Evolutionary conservation across 2,797 vertebrate species (phyloP).

Genomic region (Syncerus caffer): DNA sequence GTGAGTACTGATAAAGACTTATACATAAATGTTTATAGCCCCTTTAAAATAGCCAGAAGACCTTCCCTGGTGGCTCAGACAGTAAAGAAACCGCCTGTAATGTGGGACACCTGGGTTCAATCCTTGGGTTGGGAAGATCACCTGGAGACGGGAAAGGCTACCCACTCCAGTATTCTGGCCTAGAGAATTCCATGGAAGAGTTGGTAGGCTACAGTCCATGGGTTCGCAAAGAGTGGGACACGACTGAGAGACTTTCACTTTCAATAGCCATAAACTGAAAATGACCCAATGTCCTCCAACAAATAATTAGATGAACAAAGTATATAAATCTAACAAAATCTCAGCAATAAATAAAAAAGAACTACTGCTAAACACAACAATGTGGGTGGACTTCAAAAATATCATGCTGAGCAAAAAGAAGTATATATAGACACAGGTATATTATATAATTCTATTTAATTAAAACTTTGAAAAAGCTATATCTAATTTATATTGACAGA

Average conservation of each 20-base stretch:
- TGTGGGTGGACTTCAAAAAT: background rate
- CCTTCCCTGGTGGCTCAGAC: background rate
- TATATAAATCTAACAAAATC: background rate
- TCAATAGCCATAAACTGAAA: background rate
- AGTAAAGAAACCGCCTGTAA: background rate
- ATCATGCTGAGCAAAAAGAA: background rate
- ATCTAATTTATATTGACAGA: conserved; percentile 16
- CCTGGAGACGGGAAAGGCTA: background rate
- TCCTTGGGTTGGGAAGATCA: background rate
- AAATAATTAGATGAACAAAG: background rate
- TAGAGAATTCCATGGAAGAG: background rate
- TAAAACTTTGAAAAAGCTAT: background rate
- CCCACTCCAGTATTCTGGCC: background rate
- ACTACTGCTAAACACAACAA: background rate
- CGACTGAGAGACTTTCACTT: too few relatives aligned
- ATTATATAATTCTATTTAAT: background rate
- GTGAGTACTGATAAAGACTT: background rate
- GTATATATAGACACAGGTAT: background rate
- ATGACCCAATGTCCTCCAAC: background rate
- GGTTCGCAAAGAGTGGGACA: background rate
- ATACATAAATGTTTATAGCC: background rate
- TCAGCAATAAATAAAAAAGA: background rate
- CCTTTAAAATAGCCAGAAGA: background rate
- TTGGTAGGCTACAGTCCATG: background rate
- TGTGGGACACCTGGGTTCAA: background rate